A percentile compares a stretch with the other conserved stretches of the same genome.
Conservation (phyloP, 2,797 vertebrate genomes). For the Bucorvus abyssinicus region DNA sequence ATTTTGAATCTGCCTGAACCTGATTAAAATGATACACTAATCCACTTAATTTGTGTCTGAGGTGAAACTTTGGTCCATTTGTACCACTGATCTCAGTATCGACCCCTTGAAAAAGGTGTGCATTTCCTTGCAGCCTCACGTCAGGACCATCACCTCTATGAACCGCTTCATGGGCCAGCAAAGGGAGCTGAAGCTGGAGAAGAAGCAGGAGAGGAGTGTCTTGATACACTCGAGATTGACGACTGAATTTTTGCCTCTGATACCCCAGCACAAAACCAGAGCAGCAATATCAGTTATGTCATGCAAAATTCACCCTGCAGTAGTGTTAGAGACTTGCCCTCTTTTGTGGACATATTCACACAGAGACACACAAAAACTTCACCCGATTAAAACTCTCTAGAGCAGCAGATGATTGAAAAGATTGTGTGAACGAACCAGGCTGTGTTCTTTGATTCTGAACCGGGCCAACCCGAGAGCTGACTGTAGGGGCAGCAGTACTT, state of each 20-base stretch:
- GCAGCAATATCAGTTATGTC: neutral
- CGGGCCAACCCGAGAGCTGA: neutral
- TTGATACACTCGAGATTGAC: neutral
- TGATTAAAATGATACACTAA: neutral
- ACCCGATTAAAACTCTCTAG: neutral
- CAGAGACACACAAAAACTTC: neutral
- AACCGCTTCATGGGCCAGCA: neutral
- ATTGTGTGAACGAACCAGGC: neutral
- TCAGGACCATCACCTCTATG: too few species aligned
- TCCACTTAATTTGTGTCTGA: neutral
- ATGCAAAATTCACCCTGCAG: neutral
- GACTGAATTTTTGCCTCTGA: neutral
- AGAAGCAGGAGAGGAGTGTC: neutral
- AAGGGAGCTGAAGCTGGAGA: neutral
- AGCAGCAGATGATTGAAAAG: accelerated
- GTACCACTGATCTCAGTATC: neutral
- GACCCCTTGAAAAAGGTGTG: neutral
- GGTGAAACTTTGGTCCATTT: neutral
- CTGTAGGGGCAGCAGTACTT: accelerated
- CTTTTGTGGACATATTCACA: accelerated
- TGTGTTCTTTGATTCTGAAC: neutral
- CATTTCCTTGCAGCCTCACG: neutral
- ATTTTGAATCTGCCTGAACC: neutral
- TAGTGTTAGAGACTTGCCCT: neutral
- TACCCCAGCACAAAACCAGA: neutral